Base-by-base conservation (phyloP, 2,888 invertebrate species). In the Plagiodera versicolora region DNA sequence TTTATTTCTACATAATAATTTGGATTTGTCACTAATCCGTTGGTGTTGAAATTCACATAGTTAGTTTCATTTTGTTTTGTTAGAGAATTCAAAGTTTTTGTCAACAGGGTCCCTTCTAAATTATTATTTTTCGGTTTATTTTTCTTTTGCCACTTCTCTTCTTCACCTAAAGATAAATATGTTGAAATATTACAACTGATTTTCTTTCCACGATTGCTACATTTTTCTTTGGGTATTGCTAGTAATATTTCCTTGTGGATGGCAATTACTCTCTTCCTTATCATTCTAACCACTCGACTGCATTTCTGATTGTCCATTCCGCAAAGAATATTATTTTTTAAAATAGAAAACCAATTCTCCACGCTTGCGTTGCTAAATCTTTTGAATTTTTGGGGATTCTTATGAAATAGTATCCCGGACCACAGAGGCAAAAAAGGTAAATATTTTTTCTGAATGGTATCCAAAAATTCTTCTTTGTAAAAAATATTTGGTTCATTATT, bases 1-100 rank as follows among this genome's bases (percentile, higher is more conserved):
- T 16, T 17, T 19, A 11, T 19, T 57, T 49, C 35, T 35, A 35
- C 46, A 30, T 62, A 62, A 55, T 56, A 58, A 49, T 56, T 14
- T 1, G 47, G 18, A 44, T 61, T 49, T 14, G 18, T 39, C 11
- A 60, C 51, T 14, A 60, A 48, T 19, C 56, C 50, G 19, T 49
- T 60, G 1, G 19, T 18, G 24, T 48, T 48, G 24, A 48, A 48
- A 48, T 48, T 48, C 48, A 48, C 5, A 11, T 48, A 14, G 16
- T 28, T 10, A 14, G 3, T 24, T 24, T 24, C 24, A 6, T 6
- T n/a, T 24, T 24, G 24, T 24, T 5, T 24, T 24, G 3, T 24
- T 24, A 49, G 48, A 47, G 16, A 9, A 16, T 56, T 16, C 10
- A 56, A 48, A 35, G 44, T 56, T 20, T 49, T 18, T 20, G 48